Evolutionary conservation across 37 sponge, comb jelly and placozoan genomes (phyloP), one percentile per base, ranked within the genome.

Genomic region (Halichondria panicea): DNA sequence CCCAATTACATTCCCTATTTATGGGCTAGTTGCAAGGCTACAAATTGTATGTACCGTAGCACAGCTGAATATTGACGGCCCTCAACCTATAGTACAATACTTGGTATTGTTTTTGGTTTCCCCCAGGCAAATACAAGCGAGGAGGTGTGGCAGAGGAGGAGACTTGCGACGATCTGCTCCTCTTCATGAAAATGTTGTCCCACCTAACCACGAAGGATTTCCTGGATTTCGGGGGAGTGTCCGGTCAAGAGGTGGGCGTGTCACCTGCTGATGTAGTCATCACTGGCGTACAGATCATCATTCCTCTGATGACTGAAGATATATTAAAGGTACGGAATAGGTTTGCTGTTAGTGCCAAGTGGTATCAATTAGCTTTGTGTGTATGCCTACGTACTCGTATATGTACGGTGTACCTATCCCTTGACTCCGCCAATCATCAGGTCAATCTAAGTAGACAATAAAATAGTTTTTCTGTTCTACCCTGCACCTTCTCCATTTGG

Each of bases 241-340:
- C 31, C 1, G 63, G 28, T 58, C 5, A 45, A 0, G 66, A 8
- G n/a, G 22, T 8, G 8, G 35, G 31, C 9, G 79, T 50, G 44
- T 12, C 54, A 44, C 24, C 43, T 13, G 68, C 53, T 6, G 85
- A 83, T 38, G 89, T 92, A 43, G 76, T 92, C 35, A 35, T 92
- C 7, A 28, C 27, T 41, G 92, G 92, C 24, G 52, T 92, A 6
- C 43, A 44, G 38, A 69, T 78, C 3, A 36, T 92, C 4, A 57
- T 92, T 15, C 89, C 92, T 43, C 76, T 92, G 22, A 66, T 92
- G 66, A 83, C 33, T 4, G 79, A 86, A 1, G 72, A 88, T 32
- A n/a, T 83, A 1, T 70, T 92, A 11, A 75, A 86, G 87, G 92
- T 92, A 44, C n/a, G 65, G n/a, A 24, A 44, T 13, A 68, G 24